These are phyloP conservation scores for Boulengeromyrus knoepffleri DNA, from an alignment of 2,113 vertebrate species.

Conservation along the genomic window DNA sequence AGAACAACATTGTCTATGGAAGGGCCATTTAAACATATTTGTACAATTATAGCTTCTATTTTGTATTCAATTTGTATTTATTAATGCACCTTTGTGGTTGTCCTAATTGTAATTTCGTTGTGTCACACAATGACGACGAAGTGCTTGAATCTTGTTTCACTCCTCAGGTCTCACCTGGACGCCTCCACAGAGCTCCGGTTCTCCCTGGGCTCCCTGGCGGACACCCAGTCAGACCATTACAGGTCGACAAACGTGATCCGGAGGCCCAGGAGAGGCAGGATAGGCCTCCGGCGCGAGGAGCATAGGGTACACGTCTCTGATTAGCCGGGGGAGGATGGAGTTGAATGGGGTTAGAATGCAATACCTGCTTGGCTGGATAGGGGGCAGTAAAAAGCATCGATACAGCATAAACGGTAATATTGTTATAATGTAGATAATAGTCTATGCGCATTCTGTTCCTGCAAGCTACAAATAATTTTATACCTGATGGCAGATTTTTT, in stretches of 20 bases:
- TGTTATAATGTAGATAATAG: not conserved
- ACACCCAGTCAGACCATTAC: slow-evolving; percentile 87
- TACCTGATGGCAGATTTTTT: not conserved
- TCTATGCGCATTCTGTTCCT: not conserved
- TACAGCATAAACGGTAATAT: not conserved
- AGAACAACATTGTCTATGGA: no score
- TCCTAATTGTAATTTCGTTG: not conserved
- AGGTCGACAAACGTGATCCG: slow-evolving; percentile 88
- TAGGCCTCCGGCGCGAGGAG: slow-evolving; percentile 79
- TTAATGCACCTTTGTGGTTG: not conserved
- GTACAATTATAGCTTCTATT: no score
- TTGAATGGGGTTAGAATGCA: not conserved
- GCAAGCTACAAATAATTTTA: not conserved
- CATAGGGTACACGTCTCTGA: slow-evolving; percentile 67
- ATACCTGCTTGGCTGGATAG: not conserved
- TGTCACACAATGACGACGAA: no score
- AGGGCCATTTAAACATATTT: no score
- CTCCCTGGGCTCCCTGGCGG: slow-evolving; percentile 85
- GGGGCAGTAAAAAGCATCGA: not conserved
- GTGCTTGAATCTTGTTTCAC: not conserved
- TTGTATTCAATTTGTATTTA: no score
- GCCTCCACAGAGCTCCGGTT: slow-evolving; percentile 82
- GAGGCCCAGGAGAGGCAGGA: slow-evolving; percentile 78
- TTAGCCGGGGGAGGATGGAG: not conserved
- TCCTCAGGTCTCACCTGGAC: slow-evolving; percentile 80